Percentiles rank a stretch among this genome's conserved stretches.
Evolutionary conservation across 2,888 invertebrate species (phyloP).

Genomic region (Lithophane ornitopus): DNA sequence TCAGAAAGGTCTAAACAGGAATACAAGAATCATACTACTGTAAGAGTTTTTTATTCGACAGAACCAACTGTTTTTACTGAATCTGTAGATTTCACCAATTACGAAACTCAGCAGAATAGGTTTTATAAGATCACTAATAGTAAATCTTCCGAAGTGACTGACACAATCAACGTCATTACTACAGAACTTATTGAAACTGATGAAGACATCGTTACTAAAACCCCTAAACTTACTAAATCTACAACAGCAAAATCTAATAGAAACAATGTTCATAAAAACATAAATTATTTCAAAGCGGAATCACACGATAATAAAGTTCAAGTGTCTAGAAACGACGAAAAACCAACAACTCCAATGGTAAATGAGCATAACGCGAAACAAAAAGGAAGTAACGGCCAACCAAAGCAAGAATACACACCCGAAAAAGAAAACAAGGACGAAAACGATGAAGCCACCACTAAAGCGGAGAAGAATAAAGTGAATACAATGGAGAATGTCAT

Average conservation of each 20-base stretch:
- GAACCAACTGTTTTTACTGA: conserved; percentile 38
- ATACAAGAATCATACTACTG: conserved; percentile 26
- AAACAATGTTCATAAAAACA: conserved; percentile 3
- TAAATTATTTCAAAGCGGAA: conserved; percentile 26
- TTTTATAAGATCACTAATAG: conserved; percentile 30
- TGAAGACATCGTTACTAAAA: conserved; percentile 16
- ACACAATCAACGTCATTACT: conserved; percentile 15
- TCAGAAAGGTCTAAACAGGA: conserved; percentile 26
- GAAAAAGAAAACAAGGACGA: conserved; percentile 12
- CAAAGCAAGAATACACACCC: conserved; percentile 35
- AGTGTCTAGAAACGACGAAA: conserved; percentile 14
- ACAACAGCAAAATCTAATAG: conserved; percentile 4
- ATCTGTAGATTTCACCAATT: conserved; percentile 35
- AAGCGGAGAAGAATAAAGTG: conserved; percentile 59
- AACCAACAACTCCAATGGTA: conserved; percentile 11
- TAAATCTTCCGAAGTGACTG: conserved; percentile 10
- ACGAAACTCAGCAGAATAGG: conserved; percentile 23
- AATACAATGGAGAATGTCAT: conserved; percentile 78
- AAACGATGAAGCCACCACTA: not conserved
- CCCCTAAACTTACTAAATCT: conserved; percentile 20
- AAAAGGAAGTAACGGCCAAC: conserved; percentile 23
- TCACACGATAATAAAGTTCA: conserved; percentile 24
- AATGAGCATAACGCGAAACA: conserved; percentile 36
- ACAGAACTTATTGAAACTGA: conserved; percentile 27
- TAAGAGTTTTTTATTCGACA: conserved; percentile 12